Evolutionary conservation across 2,113 vertebrate genomes (phyloP), one percentile per base, ranked within the genome.

Genomic region (Carlito syrichta): DNA sequence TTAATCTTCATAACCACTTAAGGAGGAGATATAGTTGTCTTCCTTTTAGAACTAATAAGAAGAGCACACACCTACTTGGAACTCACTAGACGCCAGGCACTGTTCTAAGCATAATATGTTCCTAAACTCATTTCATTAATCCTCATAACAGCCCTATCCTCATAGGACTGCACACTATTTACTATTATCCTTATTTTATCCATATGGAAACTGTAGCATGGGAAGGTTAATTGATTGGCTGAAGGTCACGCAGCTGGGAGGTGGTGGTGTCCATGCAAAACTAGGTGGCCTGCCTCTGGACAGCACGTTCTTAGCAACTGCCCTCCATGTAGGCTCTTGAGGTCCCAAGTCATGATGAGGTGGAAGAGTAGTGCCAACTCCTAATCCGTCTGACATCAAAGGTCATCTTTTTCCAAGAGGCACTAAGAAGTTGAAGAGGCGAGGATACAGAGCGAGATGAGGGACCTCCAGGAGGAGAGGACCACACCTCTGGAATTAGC

Each of bases 241-340:
- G 62, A 38, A 45, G 38, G 56, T 83, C 74, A 82, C 69, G 38
- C 30, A 81, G 40, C 71, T 16, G 16, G 52, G 50, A 58, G 56
- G 7, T 8, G 19, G n/a, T 10, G 3, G 43, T 17, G 17, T 2
- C 32, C 50, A 13, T 3, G 66, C 20, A 32, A 74, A 74, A 27
- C 38, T 76, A n/a, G 14, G 25, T 19, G 56, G 22, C 38, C 38
- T 68, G 7, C 35, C 22, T 19, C 22, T 8, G 3, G 30, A 9
- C n/a, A 48, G 40, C 13, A 27, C 0, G 0, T 30, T 86, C 52
- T 73, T 60, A n/a, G 9, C 30, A 27, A 12, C 8, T 38, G 19
- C 6, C 38, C 62, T 40, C 54, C 0, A 0, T 1, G 69, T 43
- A 27, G 8, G 20, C 1, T 40, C 48, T 68, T 8, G 0, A 62